Conservation (phyloP, 2,888 invertebrate species). For the Dermolepida albohirtum region DNA sequence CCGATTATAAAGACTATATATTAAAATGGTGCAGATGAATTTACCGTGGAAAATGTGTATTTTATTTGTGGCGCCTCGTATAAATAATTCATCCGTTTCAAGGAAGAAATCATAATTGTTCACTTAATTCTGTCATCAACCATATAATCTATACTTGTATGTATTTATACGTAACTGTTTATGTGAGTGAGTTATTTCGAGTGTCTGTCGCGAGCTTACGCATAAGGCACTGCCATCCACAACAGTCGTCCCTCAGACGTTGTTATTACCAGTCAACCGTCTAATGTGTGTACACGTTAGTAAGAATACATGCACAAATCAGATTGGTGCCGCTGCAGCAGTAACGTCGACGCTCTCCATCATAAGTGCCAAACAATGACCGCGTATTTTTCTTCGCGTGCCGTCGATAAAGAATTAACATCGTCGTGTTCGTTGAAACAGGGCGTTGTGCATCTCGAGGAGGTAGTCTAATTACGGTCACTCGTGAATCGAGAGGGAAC, state of each 20-base stretch:
- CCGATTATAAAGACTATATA: too few relatives aligned
- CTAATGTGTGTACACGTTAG: constrained; percentile 38
- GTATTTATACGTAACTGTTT: constrained; percentile 48
- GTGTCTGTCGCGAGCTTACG: constrained; percentile 53
- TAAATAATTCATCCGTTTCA: too few relatives aligned
- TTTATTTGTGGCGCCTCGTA: too few relatives aligned
- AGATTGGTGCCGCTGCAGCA: constrained; percentile 18
- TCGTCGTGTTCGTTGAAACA: constrained; percentile 53
- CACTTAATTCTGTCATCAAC: constrained; percentile 15
- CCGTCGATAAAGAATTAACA: constrained; percentile 10
- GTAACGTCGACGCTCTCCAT: constrained; percentile 11
- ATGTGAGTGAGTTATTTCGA: constrained; percentile 55
- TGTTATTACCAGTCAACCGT: constrained; percentile 50
- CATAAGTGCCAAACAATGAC: constrained; percentile 33
- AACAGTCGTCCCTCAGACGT: constrained; percentile 50
- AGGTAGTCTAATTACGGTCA: constrained; percentile 21
- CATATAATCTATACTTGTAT: constrained; percentile 39
- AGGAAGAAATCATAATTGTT: constrained; percentile 16
- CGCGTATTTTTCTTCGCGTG: constrained; percentile 22
- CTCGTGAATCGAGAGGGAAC: constrained; percentile 12
- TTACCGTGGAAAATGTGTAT: too few relatives aligned
- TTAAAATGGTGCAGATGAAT: too few relatives aligned
- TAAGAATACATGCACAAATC: constrained; percentile 22
- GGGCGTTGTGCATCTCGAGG: constrained; percentile 16
- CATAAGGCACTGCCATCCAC: constrained; percentile 51